Percentiles rank a stretch among this genome's conserved stretches.
phyloP scores from a whole-genome alignment of 2,113 vertebrate genomes.

The Ailuropoda melanoleuca region DNA sequence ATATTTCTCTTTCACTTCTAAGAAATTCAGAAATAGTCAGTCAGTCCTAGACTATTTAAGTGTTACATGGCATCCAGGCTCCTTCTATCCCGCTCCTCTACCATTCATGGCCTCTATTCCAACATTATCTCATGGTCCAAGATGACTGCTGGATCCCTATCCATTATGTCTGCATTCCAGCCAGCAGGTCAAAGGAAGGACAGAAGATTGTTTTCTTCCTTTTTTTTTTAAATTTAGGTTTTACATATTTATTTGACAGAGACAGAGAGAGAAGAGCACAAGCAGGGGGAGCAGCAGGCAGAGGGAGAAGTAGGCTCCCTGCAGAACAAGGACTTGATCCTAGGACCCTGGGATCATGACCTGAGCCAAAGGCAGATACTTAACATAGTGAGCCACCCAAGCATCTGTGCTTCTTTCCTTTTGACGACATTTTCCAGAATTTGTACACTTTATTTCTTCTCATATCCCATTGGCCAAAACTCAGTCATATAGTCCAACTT shows the following conservation, averaged over 20 bases:
- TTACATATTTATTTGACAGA: too few relatives aligned
- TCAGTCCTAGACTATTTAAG: neutral
- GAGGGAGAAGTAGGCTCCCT: too few relatives aligned
- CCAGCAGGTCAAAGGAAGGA: neutral
- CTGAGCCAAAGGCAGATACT: too few relatives aligned
- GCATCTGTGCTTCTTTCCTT: neutral
- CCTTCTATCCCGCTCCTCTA: neutral
- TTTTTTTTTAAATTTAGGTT: too few relatives aligned
- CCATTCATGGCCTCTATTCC: neutral
- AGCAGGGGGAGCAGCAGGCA: too few relatives aligned
- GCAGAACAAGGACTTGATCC: too few relatives aligned
- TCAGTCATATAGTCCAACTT: neutral
- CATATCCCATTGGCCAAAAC: neutral
- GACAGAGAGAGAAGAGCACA: too few relatives aligned
- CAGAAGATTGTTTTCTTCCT: neutral
- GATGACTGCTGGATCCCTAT: neutral
- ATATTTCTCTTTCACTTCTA: neutral
- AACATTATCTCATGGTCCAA: neutral
- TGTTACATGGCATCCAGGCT: neutral
- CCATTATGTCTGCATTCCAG: neutral
- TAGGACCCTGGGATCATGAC: too few relatives aligned
- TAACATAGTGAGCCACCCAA: too few relatives aligned
- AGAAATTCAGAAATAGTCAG: neutral
- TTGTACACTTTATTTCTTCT: neutral
- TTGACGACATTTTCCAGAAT: neutral